These are phyloP conservation scores for Lamellibrachia luymesi DNA, from an alignment of 1,140 invertebrate genomes.

Conservation along the genomic window DNA sequence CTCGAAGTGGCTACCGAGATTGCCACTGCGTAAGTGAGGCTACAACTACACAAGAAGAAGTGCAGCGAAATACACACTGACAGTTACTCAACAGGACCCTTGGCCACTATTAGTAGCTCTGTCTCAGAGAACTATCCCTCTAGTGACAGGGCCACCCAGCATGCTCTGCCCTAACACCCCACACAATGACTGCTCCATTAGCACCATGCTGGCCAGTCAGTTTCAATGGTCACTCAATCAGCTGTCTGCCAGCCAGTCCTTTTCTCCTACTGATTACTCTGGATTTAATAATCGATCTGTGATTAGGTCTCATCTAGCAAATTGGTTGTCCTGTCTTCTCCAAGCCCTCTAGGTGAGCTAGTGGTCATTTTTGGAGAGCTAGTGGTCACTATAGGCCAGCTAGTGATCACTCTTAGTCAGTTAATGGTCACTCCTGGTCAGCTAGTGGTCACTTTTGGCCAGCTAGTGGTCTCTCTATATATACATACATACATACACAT, in stretches of 20 bases:
- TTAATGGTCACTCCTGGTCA: too few species aligned
- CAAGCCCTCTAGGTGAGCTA: not conserved
- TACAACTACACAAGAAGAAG: too few species aligned
- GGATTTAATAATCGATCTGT: slow-evolving; percentile 5
- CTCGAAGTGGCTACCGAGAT: too few species aligned
- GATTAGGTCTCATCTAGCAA: not conserved
- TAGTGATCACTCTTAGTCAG: not conserved
- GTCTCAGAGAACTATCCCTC: not conserved
- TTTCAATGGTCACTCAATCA: slow-evolving; percentile 5
- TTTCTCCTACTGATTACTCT: not conserved
- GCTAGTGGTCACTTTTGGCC: too few species aligned
- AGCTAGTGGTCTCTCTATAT: too few species aligned
- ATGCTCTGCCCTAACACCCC: not conserved
- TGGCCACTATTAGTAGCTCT: not conserved
- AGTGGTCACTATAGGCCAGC: not conserved
- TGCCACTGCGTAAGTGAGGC: too few species aligned
- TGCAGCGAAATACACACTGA: not conserved
- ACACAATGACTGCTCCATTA: not conserved
- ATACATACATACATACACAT: too few species aligned
- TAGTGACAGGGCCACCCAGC: not conserved
- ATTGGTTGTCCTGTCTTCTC: not conserved
- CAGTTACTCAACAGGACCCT: not conserved
- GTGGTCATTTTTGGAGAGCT: not conserved
- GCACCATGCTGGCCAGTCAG: not conserved
- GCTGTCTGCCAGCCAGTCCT: not conserved